Evolutionary conservation across 2,888 invertebrate species (phyloP).

Genomic region (Dicyrtoma fusca): DNA sequence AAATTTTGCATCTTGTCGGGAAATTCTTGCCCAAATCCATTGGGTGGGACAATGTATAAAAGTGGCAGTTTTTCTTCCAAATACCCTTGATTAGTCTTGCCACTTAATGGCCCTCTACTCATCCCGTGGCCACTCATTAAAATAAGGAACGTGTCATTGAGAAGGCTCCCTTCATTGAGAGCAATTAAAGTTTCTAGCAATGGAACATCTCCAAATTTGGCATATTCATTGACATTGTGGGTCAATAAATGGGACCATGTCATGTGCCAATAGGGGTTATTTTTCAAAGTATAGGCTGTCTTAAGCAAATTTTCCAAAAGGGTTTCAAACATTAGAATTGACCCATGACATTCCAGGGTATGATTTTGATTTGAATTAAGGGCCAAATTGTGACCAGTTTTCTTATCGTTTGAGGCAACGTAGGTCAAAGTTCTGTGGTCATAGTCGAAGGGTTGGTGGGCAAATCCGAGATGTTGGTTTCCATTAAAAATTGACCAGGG

Average conservation of each 20-base stretch:
- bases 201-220: neutral
- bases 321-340: neutral
- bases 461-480: neutral
- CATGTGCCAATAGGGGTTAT: neutral
- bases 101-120: neutral
- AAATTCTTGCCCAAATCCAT: neutral
- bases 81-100: neutral
- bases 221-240: constrained; percentile 1
- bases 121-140: neutral
- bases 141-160: neutral
- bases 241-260: constrained; percentile 1
- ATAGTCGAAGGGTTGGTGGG: neutral
- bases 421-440: constrained; percentile 1
- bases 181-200: neutral
- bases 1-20: neutral
- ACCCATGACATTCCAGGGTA: neutral
- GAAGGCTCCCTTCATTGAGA: neutral
- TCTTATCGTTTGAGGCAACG: neutral
- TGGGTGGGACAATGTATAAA: neutral
- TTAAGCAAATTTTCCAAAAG: neutral
- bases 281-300: neutral
- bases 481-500: constrained; percentile 10
- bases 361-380: neutral
- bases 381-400: neutral
- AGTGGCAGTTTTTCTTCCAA: neutral